Base-by-base conservation (phyloP, 2,888 invertebrate species). In the Linnaemya tessellans region DNA sequence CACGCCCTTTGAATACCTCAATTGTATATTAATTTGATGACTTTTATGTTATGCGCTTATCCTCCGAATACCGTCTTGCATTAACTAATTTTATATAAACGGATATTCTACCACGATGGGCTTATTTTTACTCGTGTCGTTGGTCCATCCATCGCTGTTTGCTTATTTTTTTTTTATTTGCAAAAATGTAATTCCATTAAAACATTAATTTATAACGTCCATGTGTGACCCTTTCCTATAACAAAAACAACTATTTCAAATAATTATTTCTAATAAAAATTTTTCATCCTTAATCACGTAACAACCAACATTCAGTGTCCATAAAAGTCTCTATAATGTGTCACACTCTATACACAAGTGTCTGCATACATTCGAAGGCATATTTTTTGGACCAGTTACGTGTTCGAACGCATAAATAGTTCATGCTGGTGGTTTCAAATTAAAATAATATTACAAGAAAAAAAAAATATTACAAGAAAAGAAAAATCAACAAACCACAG, bases 401-500 rank as follows among this genome's bases (percentile, higher is more conserved):
- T 78, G 15, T 51, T 62, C 41, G 49, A 70, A 78, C 38, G 78
- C 70, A 62, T 70, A 62, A 43, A 62, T 79, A 79, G 79, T 70
- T 70, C 62, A 79, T 43, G 30, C 43, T 70, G 51, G 54, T 70
- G 60, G 70, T 70, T 70, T 58, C 46, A 25, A 18, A 65, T 65
- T 11, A 30, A 43, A 56, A 46, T 46, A 20, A 58, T 67, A n/a
- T n/a, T n/a, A n/a, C n/a, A n/a, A n/a, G n/a, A n/a, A n/a, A n/a
- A n/a, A n/a, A n/a, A n/a, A n/a, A n/a, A n/a, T n/a, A n/a, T n/a
- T n/a, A n/a, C n/a, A n/a, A n/a, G n/a, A n/a, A n/a, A 3, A 58
- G 60, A 58, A 11, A 58, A 58, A 68, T 49, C n/a, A 78, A 68
- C 35, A 79, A 70, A 70, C 79, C 79, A 15, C 79, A 79, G 70